Evolutionary conservation across 2,113 vertebrate species (phyloP).

Genomic region (Microcebus griseorufus): DNA sequence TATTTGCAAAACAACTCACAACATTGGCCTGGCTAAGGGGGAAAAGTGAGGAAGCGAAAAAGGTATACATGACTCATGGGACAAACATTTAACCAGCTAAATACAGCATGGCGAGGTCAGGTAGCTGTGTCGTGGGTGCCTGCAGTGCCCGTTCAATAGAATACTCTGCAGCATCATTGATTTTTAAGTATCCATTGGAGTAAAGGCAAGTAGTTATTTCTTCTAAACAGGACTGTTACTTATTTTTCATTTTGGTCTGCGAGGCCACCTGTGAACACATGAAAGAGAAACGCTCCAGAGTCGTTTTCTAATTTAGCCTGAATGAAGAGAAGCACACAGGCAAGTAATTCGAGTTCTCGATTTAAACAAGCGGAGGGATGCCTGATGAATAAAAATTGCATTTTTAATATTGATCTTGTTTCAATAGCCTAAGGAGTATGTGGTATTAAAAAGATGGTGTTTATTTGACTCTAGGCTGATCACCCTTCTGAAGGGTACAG

Average conservation of each 20-base stretch:
- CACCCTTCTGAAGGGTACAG: background rate
- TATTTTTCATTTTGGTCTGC: background rate
- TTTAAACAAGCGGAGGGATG: conserved; percentile 3
- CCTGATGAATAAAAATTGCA: conserved; percentile 35
- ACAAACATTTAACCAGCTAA: background rate
- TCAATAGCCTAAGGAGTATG: conserved; percentile 41
- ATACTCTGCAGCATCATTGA: background rate
- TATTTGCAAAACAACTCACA: background rate
- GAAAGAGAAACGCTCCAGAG: background rate
- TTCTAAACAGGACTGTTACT: background rate
- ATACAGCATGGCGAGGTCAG: background rate
- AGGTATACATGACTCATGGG: background rate
- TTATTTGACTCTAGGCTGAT: conserved; percentile 16
- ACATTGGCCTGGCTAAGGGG: background rate
- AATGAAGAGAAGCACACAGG: background rate
- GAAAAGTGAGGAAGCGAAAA: background rate
- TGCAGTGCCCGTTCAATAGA: background rate
- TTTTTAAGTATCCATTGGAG: background rate
- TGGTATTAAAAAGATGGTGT: background rate
- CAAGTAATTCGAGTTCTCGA: conserved; percentile 47
- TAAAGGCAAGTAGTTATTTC: background rate
- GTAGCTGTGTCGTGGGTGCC: background rate
- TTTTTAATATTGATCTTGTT: conserved; percentile 60
- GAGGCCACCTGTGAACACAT: conserved; percentile 12
- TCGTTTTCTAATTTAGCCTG: conserved; percentile 49